Evolutionary conservation across 2,113 vertebrate species (phyloP).

Genomic region (Ranitomeya variabilis): DNA sequence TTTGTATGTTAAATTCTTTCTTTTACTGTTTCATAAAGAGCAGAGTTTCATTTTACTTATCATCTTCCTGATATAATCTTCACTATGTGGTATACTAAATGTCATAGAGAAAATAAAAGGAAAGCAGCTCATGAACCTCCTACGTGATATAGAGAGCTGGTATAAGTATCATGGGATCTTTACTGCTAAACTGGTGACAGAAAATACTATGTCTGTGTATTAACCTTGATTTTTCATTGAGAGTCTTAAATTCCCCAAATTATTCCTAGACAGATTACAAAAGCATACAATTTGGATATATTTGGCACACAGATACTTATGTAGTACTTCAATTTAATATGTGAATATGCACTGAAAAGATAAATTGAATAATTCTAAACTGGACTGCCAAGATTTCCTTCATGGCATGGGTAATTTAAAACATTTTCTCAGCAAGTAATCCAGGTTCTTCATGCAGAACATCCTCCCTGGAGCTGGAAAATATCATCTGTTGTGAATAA

Average conservation of each 20-base stretch:
- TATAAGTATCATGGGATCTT: constrained; percentile 35
- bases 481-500: background rate
- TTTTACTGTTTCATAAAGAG: background rate
- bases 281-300: constrained; percentile 43
- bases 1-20: background rate
- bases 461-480: background rate
- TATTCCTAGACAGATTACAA: constrained; percentile 36
- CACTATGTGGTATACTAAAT: constrained; percentile 34
- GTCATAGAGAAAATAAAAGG: constrained; percentile 20
- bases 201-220: constrained; percentile 27
- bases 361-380: constrained; percentile 38
- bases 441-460: constrained; percentile 22
- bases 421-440: constrained; percentile 15
- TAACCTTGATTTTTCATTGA: constrained; percentile 45
- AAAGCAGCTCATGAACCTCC: background rate
- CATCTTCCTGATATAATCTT: constrained; percentile 34
- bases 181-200: constrained; percentile 6
- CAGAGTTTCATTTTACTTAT: constrained; percentile 25
- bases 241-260: constrained; percentile 31
- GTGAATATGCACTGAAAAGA: constrained; percentile 25
- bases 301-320: constrained; percentile 46
- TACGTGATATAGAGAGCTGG: constrained; percentile 11
- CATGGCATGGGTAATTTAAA: constrained; percentile 49
- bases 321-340: constrained; percentile 33
- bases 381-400: constrained; percentile 35